These are phyloP conservation scores for Drosophila punjabiensis DNA, from an alignment of 1,140 invertebrate species.

Conservation along the genomic window DNA sequence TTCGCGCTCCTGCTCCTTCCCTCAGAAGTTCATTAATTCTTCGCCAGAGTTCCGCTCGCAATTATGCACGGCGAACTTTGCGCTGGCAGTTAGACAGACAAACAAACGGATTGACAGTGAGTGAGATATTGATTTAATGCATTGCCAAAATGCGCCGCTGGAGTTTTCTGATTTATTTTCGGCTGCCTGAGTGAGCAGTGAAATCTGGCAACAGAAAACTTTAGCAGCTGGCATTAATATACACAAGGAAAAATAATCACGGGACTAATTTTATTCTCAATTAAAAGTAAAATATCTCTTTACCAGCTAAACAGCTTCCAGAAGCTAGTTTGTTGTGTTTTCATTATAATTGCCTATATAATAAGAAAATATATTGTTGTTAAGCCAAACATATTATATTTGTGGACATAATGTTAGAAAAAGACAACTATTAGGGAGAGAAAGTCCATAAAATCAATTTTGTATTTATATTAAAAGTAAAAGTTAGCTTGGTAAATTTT, in stretches of 20 bases:
- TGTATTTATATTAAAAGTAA: no score
- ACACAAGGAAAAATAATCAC: background rate
- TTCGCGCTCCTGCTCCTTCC: background rate
- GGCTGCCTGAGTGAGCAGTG: conserved; percentile 8
- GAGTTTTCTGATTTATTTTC: conserved; percentile 34
- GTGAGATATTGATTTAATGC: conserved; percentile 62
- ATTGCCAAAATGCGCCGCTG: conserved; percentile 9
- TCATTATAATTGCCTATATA: no score
- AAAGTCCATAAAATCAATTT: no score
- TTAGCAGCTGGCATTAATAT: background rate
- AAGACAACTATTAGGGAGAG: no score
- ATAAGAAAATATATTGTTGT: no score
- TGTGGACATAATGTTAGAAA: no score
- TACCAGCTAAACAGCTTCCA: no score
- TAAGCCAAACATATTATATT: no score
- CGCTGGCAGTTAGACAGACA: conserved; percentile 36
- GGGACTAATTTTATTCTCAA: no score
- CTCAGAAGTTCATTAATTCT: conserved; percentile 67
- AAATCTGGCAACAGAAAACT: conserved; percentile 15
- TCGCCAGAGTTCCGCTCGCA: conserved; percentile 36
- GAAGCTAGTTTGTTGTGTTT: no score
- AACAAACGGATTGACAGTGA: conserved; percentile 36
- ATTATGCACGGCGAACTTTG: conserved; percentile 57
- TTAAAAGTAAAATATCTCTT: no score
- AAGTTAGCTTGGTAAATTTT: no score